These are phyloP conservation scores for Drosophila putrida DNA, from an alignment of 2,888 invertebrate species.

Conservation along the genomic window DNA sequence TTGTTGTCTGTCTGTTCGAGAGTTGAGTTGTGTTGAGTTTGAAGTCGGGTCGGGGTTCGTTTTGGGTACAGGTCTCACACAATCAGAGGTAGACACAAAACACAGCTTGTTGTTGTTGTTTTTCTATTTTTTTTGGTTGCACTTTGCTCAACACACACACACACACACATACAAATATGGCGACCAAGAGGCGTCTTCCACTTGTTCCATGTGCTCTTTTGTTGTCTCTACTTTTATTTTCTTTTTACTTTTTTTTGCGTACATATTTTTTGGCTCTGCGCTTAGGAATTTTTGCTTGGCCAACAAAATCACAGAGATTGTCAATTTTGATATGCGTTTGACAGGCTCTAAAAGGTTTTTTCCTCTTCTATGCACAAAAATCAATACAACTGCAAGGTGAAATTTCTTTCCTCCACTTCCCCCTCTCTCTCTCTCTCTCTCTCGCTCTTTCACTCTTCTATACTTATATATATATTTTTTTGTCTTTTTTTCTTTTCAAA, in stretches of 20 bases:
- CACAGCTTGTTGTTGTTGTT: conserved; percentile 2
- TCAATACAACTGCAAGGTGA: conserved; percentile 64
- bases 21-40: neutral
- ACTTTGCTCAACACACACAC: conserved; percentile 35
- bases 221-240: conserved; percentile 22
- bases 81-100: conserved; percentile 48
- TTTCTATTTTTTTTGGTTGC: conserved; percentile 39
- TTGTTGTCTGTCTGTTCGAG: conserved; percentile 2
- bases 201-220: conserved; percentile 56
- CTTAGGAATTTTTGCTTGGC: conserved; percentile 12
- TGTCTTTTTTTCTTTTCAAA: neutral
- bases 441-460: conserved; percentile 1
- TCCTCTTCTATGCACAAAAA: conserved; percentile 38
- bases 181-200: conserved; percentile 38
- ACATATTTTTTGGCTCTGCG: conserved; percentile 5
- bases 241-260: conserved; percentile 1
- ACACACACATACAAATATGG: conserved; percentile 38
- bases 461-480: conserved; percentile 8
- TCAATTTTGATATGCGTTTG: conserved; percentile 27
- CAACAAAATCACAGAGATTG: conserved; percentile 13
- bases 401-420: conserved; percentile 1
- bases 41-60: conserved; percentile 41
- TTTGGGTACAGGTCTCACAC: conserved; percentile 39
- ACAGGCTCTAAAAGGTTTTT: conserved; percentile 27
- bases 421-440: neutral